These are phyloP conservation scores for Philereme transversata DNA, from an alignment of 2,888 invertebrate genomes.

Conservation along the genomic window DNA sequence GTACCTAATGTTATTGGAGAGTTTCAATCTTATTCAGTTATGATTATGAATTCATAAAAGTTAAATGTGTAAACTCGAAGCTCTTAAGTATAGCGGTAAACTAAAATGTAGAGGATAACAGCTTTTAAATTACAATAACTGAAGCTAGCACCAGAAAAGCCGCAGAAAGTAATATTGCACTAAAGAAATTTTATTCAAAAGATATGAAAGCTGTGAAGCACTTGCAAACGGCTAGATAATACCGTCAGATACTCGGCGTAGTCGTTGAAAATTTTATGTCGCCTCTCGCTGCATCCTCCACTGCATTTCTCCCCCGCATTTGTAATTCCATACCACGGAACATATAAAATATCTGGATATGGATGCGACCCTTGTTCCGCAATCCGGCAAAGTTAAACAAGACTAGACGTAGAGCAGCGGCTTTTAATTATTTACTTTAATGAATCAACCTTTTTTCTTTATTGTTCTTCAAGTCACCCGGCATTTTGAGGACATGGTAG, in stretches of 20 bases:
- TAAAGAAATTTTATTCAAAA: constrained; percentile 73
- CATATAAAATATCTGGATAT: constrained; percentile 20
- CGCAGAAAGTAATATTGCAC: constrained; percentile 44
- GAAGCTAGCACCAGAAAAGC: constrained; percentile 32
- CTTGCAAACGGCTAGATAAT: constrained; percentile 80
- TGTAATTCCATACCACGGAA: constrained; percentile 52
- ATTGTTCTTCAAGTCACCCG: no score
- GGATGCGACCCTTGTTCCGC: constrained; percentile 2
- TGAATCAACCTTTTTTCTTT: no score
- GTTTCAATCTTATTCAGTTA: constrained; percentile 12
- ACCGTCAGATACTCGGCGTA: constrained; percentile 73
- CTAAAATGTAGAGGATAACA: constrained; percentile 23
- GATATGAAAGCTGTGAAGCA: constrained; percentile 71
- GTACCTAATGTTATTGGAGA: constrained; percentile 15
- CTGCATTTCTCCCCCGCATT: constrained; percentile 58
- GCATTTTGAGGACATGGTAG: no score
- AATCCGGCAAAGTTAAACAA: not conserved
- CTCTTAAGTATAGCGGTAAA: constrained; percentile 11
- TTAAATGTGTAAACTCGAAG: not conserved
- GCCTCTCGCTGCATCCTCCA: constrained; percentile 71
- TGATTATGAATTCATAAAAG: constrained; percentile 5
- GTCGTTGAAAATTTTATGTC: constrained; percentile 81
- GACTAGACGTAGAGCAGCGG: not conserved
- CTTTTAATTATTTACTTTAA: not conserved
- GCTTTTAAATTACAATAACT: constrained; percentile 34